These are phyloP conservation scores for Anguilla marmorata DNA, from an alignment of 2,797 vertebrate species.

Conservation along the genomic window DNA sequence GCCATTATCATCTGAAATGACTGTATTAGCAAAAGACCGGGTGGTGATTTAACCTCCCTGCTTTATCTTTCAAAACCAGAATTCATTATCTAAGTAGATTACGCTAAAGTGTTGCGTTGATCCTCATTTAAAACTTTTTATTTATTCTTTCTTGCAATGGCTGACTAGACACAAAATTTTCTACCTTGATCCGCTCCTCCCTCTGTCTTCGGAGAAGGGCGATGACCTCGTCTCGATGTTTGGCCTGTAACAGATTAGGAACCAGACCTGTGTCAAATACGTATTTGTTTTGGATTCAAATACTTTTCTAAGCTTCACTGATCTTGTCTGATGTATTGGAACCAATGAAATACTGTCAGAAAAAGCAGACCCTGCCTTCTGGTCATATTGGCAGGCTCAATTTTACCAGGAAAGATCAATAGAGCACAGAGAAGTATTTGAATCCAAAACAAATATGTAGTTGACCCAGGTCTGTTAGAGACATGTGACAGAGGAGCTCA, in stretches of 20 bases:
- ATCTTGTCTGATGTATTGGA: too few relatives aligned
- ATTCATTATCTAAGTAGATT: constrained; percentile 22
- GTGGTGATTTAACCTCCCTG: constrained; percentile 26
- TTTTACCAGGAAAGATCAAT: too few relatives aligned
- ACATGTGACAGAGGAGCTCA: not conserved
- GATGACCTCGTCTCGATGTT: constrained; percentile 46
- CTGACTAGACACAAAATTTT: not conserved
- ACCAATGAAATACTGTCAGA: too few relatives aligned
- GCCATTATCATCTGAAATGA: constrained; percentile 42
- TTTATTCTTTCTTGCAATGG: not conserved
- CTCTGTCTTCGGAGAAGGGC: constrained; percentile 49
- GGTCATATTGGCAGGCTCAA: too few relatives aligned
- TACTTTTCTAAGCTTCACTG: too few relatives aligned
- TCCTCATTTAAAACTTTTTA: not conserved
- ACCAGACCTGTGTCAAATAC: too few relatives aligned
- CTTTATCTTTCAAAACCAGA: not conserved
- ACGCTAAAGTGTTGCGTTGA: constrained; percentile 8
- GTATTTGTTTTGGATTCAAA: too few relatives aligned
- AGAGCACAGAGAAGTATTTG: too few relatives aligned
- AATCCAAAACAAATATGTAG: too few relatives aligned
- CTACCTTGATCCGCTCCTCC: constrained; percentile 52
- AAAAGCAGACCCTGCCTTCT: too few relatives aligned
- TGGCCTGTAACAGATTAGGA: constrained; percentile 41
- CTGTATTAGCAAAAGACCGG: constrained; percentile 30
- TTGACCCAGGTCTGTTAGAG: not conserved